Evolutionary conservation across 2,113 vertebrate species (phyloP).

Genomic region (Onychostoma macrolepis): DNA sequence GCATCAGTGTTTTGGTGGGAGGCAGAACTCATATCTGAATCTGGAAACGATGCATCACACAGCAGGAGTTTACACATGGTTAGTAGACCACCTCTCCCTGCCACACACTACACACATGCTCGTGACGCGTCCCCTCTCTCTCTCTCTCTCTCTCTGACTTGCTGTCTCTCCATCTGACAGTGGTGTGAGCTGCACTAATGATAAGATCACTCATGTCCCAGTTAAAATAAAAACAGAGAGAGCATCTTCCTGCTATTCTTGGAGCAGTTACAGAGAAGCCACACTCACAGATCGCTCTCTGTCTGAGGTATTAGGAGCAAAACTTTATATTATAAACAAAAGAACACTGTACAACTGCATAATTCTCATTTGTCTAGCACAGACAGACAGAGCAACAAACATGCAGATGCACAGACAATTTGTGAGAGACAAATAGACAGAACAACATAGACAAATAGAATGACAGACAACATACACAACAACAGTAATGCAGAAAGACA

Average conservation of each 20-base stretch:
- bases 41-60: conserved; percentile 20
- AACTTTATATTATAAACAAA: not conserved
- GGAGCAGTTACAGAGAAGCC: not conserved
- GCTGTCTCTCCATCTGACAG: not conserved
- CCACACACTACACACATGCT: conserved; percentile 24
- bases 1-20: conserved; percentile 4
- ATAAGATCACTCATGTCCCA: conserved; percentile 54
- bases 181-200: conserved; percentile 39
- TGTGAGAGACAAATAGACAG: not conserved
- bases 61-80: conserved; percentile 19
- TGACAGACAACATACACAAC: not conserved
- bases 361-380: not conserved
- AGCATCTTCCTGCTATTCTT: conserved; percentile 20
- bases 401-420: not conserved
- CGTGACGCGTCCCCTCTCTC: not conserved
- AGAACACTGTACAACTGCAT: not conserved
- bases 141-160: not conserved
- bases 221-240: conserved; percentile 28
- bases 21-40: conserved; percentile 22
- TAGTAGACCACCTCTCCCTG: conserved; percentile 28
- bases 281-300: not conserved
- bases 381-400: not conserved
- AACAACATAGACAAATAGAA: not conserved
- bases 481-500: not conserved
- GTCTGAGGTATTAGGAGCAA: not conserved